Conservation (phyloP, 2,797 vertebrate genomes). For the Gorsachius magnificus region DNA sequence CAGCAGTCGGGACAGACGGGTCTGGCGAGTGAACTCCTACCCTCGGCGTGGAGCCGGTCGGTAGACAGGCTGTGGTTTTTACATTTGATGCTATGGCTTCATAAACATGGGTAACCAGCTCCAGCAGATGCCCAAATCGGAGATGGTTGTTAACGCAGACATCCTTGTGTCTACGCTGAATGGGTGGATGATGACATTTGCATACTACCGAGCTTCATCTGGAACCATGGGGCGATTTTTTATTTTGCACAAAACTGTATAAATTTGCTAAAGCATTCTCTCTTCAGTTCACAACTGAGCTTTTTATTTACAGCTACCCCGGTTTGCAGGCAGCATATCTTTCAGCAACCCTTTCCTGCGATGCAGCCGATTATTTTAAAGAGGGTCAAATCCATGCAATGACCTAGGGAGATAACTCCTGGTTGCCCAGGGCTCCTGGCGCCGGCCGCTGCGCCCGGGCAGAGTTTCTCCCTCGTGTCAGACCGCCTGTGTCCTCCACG, state of each 20-base stretch:
- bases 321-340: neutral
- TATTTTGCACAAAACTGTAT: neutral
- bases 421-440: neutral
- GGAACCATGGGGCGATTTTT: neutral
- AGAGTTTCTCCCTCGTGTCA: constrained; percentile 21
- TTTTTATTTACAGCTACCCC: constrained; percentile 50
- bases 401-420: neutral
- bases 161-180: constrained; percentile 18
- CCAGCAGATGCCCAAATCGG: constrained; percentile 18
- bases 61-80: neutral
- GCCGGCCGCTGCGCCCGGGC: neutral
- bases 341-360: neutral
- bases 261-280: neutral
- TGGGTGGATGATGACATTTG: constrained; percentile 51
- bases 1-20: neutral
- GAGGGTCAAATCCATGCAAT: neutral
- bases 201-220: constrained; percentile 14
- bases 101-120: neutral
- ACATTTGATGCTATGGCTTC: neutral
- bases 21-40: neutral
- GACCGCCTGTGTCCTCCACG: constrained; percentile 87
- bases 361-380: neutral
- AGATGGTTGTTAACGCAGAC: constrained; percentile 24
- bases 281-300: neutral
- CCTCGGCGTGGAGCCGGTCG: neutral